Evolutionary conservation across 2,888 invertebrate genomes (phyloP), one percentile per base, ranked within the genome.

Genomic region (Heterodera filipjevi): DNA sequence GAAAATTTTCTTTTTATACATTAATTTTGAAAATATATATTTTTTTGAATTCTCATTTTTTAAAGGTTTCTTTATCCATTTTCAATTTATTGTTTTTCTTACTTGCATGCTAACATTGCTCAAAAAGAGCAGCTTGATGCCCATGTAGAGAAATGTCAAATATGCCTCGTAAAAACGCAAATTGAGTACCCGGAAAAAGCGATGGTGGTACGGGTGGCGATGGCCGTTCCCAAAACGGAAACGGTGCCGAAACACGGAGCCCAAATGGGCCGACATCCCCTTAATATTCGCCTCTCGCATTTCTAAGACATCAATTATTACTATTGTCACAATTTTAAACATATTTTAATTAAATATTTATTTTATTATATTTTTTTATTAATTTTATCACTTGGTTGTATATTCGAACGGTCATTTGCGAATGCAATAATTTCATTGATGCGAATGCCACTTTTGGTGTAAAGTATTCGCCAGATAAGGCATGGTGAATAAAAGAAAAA

Each of bases 401-500:
- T 87, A 78, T 88, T 88, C 14, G 84, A 83, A 68, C 85, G 85
- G 77, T 89, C 88, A 70, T 85, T 87, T 30, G 89, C 88, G 72
- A 89, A 88, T 12, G 81, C 79, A 82, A 89, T 86, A 39, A 89
- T 87, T 77, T 89, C 89, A 80, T 87, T 86, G 53, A 89, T 77
- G 1, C 87, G 85, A 59, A 89, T 86, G n/a, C 89, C 86, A 76
- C 81, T 78, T 77, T 84, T 82, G 5, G 79, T 79, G 81, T 81
- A 79, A 84, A 87, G 80, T 22, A 87, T 64, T 49, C 89, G 79
- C 89, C 89, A 89, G n/a, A 89, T 79, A 2, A 89, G 80, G 77
- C 89, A 89, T 6, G 90, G 90, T 19, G 89, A 80, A 78, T 88
- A 89, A 84, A 90, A 90, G 79, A 87, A 83, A 75, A 90, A 84